Evolutionary conservation across 2,888 invertebrate species (phyloP).

Genomic region (Eristalinus sepulchralis): DNA sequence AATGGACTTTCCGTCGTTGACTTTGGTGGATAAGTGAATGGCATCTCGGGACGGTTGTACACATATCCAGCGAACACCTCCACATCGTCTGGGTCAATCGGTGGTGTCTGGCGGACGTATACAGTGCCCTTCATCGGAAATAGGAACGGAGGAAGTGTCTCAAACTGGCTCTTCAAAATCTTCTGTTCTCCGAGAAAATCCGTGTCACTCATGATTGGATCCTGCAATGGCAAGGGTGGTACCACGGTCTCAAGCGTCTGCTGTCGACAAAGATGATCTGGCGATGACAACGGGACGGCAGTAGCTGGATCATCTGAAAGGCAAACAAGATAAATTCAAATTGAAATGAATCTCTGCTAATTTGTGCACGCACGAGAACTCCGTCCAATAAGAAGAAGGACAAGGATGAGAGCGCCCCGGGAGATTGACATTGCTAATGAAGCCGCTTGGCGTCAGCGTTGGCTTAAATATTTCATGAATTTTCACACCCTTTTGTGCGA

Average conservation of each 20-base stretch:
- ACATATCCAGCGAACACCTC: conserved; percentile 20
- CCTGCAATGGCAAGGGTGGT: background rate
- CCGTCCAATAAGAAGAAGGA: background rate
- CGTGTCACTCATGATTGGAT: background rate
- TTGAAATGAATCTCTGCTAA: background rate
- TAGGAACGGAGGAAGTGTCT: conserved; percentile 5
- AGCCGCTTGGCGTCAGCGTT: background rate
- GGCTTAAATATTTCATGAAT: conserved; percentile 20
- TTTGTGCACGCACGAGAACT: background rate
- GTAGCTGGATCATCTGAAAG: background rate
- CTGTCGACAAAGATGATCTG: no score
- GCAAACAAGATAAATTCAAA: background rate
- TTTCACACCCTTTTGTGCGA: no score
- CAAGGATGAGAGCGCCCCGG: background rate
- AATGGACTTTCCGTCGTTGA: conserved; percentile 21
- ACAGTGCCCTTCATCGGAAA: conserved; percentile 9
- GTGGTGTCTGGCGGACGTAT: conserved; percentile 26
- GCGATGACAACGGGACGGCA: no score
- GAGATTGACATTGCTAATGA: conserved; percentile 3
- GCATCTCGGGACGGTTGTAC: conserved; percentile 20
- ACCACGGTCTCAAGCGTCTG: background rate
- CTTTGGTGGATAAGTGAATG: conserved; percentile 32
- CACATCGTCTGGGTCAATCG: background rate
- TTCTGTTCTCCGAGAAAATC: conserved; percentile 24
- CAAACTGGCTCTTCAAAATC: conserved; percentile 47